Conservation (phyloP, 2,797 vertebrate species). For the Brachyalestes nurse region DNA sequence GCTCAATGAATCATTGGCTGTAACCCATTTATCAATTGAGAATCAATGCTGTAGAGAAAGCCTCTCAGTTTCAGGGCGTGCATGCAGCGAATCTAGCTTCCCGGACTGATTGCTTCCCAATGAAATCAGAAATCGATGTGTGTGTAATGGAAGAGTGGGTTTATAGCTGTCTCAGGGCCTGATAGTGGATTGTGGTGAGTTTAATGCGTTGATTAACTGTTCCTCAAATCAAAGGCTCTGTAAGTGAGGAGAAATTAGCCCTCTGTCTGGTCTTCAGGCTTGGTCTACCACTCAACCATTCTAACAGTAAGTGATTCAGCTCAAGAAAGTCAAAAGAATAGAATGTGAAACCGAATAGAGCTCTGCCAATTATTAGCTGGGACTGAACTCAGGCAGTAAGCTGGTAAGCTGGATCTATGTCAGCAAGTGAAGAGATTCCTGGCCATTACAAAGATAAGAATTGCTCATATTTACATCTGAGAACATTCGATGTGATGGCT, state of each 20-base stretch:
- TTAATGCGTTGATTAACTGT: conserved; percentile 34
- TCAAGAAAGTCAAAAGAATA: background rate
- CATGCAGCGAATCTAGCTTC: background rate
- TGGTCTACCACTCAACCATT: background rate
- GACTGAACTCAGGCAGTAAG: background rate
- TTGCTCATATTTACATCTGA: background rate
- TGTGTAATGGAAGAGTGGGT: conserved; percentile 18
- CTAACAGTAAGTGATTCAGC: background rate
- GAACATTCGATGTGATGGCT: background rate
- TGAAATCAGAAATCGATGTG: conserved; percentile 44
- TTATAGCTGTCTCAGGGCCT: conserved; percentile 38
- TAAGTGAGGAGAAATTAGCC: conserved; percentile 44
- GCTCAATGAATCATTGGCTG: conserved; percentile 43
- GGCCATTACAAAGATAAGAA: too few relatives aligned
- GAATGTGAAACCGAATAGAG: background rate
- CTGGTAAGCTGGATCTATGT: too few relatives aligned
- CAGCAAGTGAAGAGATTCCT: too few relatives aligned
- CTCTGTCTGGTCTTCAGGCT: conserved; percentile 17
- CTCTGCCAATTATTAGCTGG: background rate
- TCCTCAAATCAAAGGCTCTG: conserved; percentile 26
- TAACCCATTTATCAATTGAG: conserved; percentile 20
- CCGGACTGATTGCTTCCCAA: conserved; percentile 37
- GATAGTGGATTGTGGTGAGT: conserved; percentile 28
- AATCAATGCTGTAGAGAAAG: conserved; percentile 20
- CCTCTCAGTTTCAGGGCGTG: conserved; percentile 13